Base-by-base conservation (phyloP, 2,888 invertebrate genomes). In the Cecidostiba fungosa region DNA sequence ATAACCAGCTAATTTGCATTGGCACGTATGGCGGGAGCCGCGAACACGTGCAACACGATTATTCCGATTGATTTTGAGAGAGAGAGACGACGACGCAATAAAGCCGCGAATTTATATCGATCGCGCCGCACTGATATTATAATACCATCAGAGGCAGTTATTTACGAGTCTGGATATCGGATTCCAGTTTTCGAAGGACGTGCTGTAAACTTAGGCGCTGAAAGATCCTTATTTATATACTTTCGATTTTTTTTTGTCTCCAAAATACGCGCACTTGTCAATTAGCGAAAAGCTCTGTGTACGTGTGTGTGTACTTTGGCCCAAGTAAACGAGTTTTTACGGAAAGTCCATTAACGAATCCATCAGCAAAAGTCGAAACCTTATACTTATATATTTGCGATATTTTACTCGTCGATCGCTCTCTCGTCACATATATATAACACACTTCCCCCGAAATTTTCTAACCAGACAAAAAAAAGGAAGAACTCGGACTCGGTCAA, bases 31-130 rank as follows among this genome's bases (percentile, higher is more conserved):
- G 23, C 66, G 14, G 66, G 16, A 66, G 29, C 29, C 66, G 26
- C 23, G 23, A 62, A 26, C 62, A 62, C 62, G 62, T 62, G 62
- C 62, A 62, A 54, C 26, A 62, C 26, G 66, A 66, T 26, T 66
- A 66, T 66, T 66, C 29, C 29, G 66, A 66, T 26, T 66, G 66
- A 66, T 66, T 66, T 66, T 66, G 29, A 29, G 66, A n/a, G 54
- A 4, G 54, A 54, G 54, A 54, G 26, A 23, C 66, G 29, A 66
- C 72, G 19, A 39, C 23, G 66, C 66, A 66, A 66, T 66, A 66
- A 66, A 66, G 29, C 66, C 29, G 29, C 29, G 29, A 29, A 66
- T 26, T 26, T 66, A 59, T 59, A 66, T 66, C 66, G 66, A 66
- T 66, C 23, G 10, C 2, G 29, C 54, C 8, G 14, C 4, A 6